Percentiles rank a stretch among this genome's conserved stretches.
Evolutionary conservation across 2,888 invertebrate genomes (phyloP).

Genomic region (Athalia cordata): DNA sequence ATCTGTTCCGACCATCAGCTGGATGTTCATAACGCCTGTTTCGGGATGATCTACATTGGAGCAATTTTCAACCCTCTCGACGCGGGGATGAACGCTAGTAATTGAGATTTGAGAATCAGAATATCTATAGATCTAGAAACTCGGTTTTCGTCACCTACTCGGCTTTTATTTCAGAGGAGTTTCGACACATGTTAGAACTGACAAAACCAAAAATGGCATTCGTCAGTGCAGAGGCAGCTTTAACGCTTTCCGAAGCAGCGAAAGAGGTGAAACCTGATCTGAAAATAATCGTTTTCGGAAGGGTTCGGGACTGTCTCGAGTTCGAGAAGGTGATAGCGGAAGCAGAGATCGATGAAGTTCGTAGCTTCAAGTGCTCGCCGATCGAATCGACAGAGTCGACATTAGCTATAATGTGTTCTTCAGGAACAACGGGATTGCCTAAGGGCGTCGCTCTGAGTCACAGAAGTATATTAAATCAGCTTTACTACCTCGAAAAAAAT

Average conservation of each 20-base stretch:
- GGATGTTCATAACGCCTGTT: constrained; percentile 60
- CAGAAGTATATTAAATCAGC: constrained; percentile 47
- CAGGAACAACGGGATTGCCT: constrained; percentile 66
- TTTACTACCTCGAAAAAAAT: not conserved
- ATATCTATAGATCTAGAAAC: not conserved
- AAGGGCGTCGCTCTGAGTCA: constrained; percentile 64
- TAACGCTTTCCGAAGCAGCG: constrained; percentile 39
- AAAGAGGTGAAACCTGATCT: constrained; percentile 44
- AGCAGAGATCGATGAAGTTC: constrained; percentile 20
- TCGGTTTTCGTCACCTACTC: not conserved
- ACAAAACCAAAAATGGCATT: constrained; percentile 53
- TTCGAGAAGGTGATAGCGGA: not conserved
- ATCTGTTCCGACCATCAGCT: constrained; percentile 61
- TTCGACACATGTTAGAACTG: constrained; percentile 10
- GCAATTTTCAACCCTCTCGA: constrained; percentile 63
- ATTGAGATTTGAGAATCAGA: constrained; percentile 6
- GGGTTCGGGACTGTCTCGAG: constrained; percentile 28
- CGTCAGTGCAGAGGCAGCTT: constrained; percentile 41
- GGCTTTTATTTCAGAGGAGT: constrained; percentile 17
- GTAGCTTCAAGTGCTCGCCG: constrained; percentile 50
- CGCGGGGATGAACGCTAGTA: not conserved
- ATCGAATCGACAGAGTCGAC: constrained; percentile 50
- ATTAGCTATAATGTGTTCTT: constrained; percentile 62
- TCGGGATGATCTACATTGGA: constrained; percentile 59
- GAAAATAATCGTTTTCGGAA: constrained; percentile 52